phyloP scores from a whole-genome alignment of 2,888 invertebrate species.

The Parnassius apollo region DNA sequence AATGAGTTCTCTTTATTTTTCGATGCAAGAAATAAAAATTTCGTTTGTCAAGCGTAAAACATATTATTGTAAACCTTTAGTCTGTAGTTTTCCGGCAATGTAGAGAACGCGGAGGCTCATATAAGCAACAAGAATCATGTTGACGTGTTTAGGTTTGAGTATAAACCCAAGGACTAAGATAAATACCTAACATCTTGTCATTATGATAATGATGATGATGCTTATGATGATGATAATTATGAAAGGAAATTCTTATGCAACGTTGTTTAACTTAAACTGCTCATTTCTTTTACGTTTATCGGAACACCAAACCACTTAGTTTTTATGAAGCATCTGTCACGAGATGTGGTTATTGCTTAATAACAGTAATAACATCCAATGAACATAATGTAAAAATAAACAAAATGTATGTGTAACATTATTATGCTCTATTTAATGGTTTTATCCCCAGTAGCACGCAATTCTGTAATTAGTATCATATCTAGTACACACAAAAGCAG shows the following conservation, averaged over 20 bases:
- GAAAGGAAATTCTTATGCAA: conserved; percentile 6
- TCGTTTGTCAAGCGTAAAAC: background rate
- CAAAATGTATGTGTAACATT: conserved; percentile 8
- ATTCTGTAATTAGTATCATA: background rate
- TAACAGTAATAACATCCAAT: conserved; percentile 14
- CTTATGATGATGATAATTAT: background rate
- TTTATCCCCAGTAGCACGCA: conserved; percentile 13
- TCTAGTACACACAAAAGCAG: background rate
- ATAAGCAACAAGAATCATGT: too few species aligned
- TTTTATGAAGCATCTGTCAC: conserved; percentile 20
- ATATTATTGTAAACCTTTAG: background rate
- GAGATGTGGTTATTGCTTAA: conserved; percentile 20
- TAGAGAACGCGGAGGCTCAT: too few species aligned
- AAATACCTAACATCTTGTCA: too few species aligned
- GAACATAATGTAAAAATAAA: conserved; percentile 17
- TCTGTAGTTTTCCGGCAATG: background rate
- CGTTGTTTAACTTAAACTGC: conserved; percentile 15
- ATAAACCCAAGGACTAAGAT: too few species aligned
- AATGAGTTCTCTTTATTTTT: too few species aligned
- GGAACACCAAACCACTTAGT: background rate
- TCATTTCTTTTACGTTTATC: conserved; percentile 21
- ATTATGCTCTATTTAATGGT: conserved; percentile 15
- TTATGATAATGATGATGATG: background rate
- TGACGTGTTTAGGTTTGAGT: too few species aligned
- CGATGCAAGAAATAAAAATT: too few species aligned